phyloP scores from a whole-genome alignment of 2,797 vertebrate genomes.

The Periparus ater region DNA sequence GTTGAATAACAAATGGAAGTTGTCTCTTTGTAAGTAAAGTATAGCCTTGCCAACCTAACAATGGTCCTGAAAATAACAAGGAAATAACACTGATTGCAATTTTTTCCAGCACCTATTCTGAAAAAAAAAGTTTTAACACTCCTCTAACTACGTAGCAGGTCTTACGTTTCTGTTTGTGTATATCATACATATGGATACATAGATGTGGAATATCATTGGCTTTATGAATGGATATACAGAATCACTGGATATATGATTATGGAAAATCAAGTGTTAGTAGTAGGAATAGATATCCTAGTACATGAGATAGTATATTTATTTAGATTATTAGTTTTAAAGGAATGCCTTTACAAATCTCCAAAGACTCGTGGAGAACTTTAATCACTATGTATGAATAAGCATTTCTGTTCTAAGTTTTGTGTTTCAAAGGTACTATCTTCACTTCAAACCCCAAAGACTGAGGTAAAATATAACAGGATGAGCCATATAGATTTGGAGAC shows the following conservation, averaged over 20 bases:
- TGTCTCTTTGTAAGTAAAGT: background rate
- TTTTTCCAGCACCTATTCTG: background rate
- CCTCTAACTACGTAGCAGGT: background rate
- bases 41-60: background rate
- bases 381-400: background rate
- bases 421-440: background rate
- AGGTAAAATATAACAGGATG: background rate
- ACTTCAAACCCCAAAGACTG: background rate
- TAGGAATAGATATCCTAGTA: background rate
- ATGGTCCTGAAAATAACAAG: background rate
- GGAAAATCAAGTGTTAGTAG: background rate
- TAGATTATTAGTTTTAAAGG: background rate
- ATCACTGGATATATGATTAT: background rate
- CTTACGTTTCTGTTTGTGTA: background rate
- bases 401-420: background rate
- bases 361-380: background rate
- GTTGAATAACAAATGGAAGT: background rate
- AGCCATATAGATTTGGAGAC: background rate
- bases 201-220: background rate
- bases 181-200: background rate
- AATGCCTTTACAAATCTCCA: background rate
- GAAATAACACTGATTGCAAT: background rate
- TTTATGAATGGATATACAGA: background rate
- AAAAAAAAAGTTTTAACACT: background rate
- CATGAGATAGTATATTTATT: background rate